Conservation (phyloP, 2,113 vertebrate genomes). For the Anguilla japonica region DNA sequence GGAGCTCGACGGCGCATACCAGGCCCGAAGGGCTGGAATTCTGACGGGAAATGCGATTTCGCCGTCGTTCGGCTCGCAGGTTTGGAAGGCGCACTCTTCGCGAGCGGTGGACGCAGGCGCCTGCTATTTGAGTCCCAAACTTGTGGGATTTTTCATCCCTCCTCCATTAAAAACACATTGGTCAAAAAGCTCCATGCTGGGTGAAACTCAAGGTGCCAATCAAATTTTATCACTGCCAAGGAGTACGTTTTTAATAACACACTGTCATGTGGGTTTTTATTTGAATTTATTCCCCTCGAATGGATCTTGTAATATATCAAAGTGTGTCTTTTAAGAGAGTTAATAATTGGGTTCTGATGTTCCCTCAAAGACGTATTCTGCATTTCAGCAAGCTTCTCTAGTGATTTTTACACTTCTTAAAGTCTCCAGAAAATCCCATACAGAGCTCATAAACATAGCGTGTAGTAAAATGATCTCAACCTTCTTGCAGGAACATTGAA, state of each 20-base stretch:
- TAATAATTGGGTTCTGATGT: neutral
- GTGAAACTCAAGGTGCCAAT: constrained; percentile 11
- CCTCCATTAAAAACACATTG: constrained; percentile 3
- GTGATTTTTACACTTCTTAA: neutral
- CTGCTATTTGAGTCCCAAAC: neutral
- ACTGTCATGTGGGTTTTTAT: neutral
- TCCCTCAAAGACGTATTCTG: neutral
- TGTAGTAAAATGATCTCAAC: neutral
- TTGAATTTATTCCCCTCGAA: constrained; percentile 14
- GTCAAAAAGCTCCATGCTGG: neutral
- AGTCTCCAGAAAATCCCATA: constrained; percentile 9
- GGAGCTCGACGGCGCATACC: neutral
- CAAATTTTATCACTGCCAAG: neutral
- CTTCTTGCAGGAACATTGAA: neutral
- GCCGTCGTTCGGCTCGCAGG: neutral
- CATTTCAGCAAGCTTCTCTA: constrained; percentile 15
- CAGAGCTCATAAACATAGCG: constrained; percentile 11
- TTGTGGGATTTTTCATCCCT: neutral
- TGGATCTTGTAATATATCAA: constrained; percentile 4
- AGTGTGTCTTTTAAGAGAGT: neutral
- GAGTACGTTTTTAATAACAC: neutral
- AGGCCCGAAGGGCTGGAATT: neutral
- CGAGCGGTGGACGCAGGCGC: neutral
- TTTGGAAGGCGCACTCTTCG: neutral
- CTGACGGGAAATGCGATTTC: neutral